These are phyloP conservation scores for Dicerorhinus sumatrensis DNA, from an alignment of 2,113 vertebrate species.

Conservation along the genomic window DNA sequence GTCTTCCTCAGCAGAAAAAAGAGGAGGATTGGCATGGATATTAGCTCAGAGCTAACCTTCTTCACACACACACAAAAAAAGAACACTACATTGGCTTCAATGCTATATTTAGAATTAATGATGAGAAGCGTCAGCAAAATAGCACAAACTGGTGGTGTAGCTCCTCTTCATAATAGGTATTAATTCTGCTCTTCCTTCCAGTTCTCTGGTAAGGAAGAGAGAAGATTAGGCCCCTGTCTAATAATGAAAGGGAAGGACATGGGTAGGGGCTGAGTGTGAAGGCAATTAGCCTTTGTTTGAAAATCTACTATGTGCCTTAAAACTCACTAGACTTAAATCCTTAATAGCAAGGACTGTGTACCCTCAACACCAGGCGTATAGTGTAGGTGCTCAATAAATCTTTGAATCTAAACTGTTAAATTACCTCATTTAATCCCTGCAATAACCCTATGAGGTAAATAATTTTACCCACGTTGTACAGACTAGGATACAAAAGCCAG, in stretches of 20 bases:
- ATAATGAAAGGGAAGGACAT: not conserved
- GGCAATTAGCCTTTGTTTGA: slow-evolving; percentile 16
- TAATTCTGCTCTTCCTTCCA: not conserved
- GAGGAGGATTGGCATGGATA: too few relatives aligned
- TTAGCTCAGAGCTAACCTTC: too few relatives aligned
- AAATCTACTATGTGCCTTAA: slow-evolving; percentile 1
- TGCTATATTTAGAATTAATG: slow-evolving; percentile 21
- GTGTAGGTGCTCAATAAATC: not conserved
- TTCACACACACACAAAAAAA: not conserved
- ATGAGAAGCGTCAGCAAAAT: slow-evolving; percentile 29
- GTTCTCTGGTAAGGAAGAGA: slow-evolving; percentile 39
- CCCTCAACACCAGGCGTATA: not conserved
- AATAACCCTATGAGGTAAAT: not conserved
- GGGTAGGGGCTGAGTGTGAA: not conserved
- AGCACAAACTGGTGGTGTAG: not conserved
- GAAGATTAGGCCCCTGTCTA: slow-evolving; percentile 19
- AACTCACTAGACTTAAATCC: not conserved
- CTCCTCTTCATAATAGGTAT: slow-evolving; percentile 5
- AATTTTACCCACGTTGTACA: not conserved
- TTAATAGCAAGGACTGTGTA: not conserved
- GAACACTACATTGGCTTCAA: not conserved
- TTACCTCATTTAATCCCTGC: not conserved
- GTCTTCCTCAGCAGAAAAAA: too few relatives aligned
- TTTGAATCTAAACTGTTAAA: slow-evolving; percentile 18
- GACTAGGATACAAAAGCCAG: not conserved